Evolutionary conservation across 2,797 vertebrate genomes (phyloP), one percentile per base, ranked within the genome.

Genomic region (Euphonia xanthogaster): DNA sequence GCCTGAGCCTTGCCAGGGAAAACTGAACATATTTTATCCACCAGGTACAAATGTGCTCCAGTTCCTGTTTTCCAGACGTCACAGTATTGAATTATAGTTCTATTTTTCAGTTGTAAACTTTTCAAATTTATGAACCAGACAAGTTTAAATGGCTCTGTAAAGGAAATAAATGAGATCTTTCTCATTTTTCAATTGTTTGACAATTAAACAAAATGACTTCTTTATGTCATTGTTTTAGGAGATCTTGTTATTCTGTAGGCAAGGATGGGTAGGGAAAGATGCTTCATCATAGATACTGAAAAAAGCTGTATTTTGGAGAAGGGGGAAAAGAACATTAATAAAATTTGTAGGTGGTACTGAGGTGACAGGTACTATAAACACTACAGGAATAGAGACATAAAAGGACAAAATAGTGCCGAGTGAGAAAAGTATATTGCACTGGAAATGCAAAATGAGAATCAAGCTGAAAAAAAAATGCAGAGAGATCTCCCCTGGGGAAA

Each of bases 371-470:
- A 83, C 68, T 80, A 61, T 90, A 95, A 95, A 91, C 81, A 27
- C 44, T 54, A 14, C 35, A 54, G 76, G 87, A 93, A 80, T 7
- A 72, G 51, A 73, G 78, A 91, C 39, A 45, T 73, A 80, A 87
- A 67, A 76, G 91, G 77, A 66, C 35, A 80, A 80, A 90, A 76
- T 39, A 91, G 76, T 39, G 44, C 79, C 79, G 78, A 44, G 40
- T 83, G 76, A 88, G 65, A 71, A 68, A 91, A 68, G 67, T 61
- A n/a, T 42, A 39, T 78, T 81, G 92, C 58, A n/a, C 48, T 92
- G 55, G 72, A 93, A 94, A 95, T 66, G 62, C 51, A 91, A 88
- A 96, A 93, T 93, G 85, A 86, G 66, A 86, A 76, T 78, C 65
- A 87, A 60, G 33, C 33, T 39, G 47, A 11, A 81, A 79, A 88